These are phyloP conservation scores for Drosophila flavopinicola DNA, from an alignment of 2,888 invertebrate genomes.

Conservation along the genomic window DNA sequence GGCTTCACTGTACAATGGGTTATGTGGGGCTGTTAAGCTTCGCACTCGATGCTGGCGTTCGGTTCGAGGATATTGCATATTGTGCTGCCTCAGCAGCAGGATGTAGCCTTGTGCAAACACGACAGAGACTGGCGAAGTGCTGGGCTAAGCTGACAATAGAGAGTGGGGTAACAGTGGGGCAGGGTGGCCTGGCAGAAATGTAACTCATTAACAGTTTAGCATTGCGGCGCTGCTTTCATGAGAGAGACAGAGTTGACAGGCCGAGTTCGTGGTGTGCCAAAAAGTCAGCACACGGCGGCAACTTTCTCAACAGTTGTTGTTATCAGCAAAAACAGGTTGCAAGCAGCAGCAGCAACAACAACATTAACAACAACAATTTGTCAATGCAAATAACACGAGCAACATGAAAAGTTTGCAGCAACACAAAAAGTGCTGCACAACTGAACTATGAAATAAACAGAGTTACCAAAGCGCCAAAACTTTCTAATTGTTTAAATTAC, in stretches of 20 bases:
- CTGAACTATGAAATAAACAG: conserved; percentile 51
- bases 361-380: conserved; percentile 44
- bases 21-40: conserved; percentile 50
- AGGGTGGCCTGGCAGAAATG: conserved; percentile 2
- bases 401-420: conserved; percentile 53
- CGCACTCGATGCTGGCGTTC: conserved; percentile 63
- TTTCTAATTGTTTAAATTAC: conserved; percentile 74
- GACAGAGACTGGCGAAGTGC: conserved; percentile 31
- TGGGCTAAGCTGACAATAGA: conserved; percentile 17
- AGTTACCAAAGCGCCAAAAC: conserved; percentile 50
- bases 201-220: conserved; percentile 59
- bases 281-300: conserved; percentile 45
- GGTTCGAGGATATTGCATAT: conserved; percentile 36
- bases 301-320: conserved; percentile 50
- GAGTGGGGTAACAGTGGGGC: neutral
- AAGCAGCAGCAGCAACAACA: conserved; percentile 19
- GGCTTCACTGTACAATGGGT: conserved; percentile 30
- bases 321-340: conserved; percentile 33
- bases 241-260: neutral
- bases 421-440: conserved; percentile 33
- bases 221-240: conserved; percentile 13
- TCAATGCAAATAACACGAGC: conserved; percentile 65
- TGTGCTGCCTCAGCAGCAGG: conserved; percentile 65
- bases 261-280: conserved; percentile 29
- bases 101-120: conserved; percentile 65